Percentiles rank a stretch among this genome's conserved stretches.
These are phyloP conservation scores for Mormyrus proboscirostris DNA, from an alignment of 2,797 vertebrate species.

Conservation along the genomic window DNA sequence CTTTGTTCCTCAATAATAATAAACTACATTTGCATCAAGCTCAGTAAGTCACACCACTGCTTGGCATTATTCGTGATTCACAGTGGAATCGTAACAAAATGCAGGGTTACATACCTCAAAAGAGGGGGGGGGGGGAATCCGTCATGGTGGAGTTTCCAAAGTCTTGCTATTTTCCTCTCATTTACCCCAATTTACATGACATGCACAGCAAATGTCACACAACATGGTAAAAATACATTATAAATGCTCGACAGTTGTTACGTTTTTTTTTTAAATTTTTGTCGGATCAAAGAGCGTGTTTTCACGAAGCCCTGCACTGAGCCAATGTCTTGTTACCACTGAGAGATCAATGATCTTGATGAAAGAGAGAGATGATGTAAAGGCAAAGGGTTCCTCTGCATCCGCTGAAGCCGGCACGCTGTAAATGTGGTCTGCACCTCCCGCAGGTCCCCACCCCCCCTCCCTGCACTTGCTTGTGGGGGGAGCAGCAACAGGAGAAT, in stretches of 20 bases:
- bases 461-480: background rate
- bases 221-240: conserved; percentile 42
- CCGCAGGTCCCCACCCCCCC: background rate
- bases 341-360: conserved; percentile 69
- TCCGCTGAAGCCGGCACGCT: conserved; percentile 47
- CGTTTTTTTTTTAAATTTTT: background rate
- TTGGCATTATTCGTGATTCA: background rate
- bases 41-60: background rate
- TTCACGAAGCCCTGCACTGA: conserved; percentile 49
- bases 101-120: background rate
- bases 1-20: background rate
- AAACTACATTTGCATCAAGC: background rate
- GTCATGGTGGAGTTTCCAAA: conserved; percentile 21
- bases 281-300: conserved; percentile 50
- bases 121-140: conserved; percentile 14
- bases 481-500: background rate
- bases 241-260: conserved; percentile 12
- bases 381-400: conserved; percentile 61
- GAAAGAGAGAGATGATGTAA: conserved; percentile 57
- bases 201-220: conserved; percentile 30
- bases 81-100: background rate
- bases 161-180: conserved; percentile 36
- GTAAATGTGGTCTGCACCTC: conserved; percentile 64
- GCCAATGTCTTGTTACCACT: conserved; percentile 71
- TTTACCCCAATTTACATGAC: conserved; percentile 18